phyloP scores from a whole-genome alignment of 2,797 vertebrate species.

The Chiroxiphia lanceolata region DNA sequence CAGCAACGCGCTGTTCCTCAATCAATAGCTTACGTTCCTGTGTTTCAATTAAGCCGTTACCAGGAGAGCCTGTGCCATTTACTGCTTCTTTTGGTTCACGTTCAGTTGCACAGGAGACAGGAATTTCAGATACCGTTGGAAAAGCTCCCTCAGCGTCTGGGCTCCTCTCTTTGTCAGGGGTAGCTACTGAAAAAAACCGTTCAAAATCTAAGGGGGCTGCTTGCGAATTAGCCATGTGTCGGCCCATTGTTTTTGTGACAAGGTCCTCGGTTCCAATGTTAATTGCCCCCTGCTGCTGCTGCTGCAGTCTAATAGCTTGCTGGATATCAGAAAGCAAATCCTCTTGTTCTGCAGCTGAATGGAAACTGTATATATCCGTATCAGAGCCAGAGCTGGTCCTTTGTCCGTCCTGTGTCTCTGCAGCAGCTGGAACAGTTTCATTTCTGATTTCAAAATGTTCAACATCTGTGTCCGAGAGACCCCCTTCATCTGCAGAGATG shows the following conservation, averaged over 20 bases:
- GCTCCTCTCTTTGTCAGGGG: slow-evolving; percentile 74
- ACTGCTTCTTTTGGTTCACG: not conserved
- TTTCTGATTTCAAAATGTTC: slow-evolving; percentile 74
- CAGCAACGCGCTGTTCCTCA: slow-evolving; percentile 51
- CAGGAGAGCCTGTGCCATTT: slow-evolving; percentile 39
- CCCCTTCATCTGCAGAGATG: slow-evolving; percentile 86
- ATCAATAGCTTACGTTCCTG: slow-evolving; percentile 75
- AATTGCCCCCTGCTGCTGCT: slow-evolving; percentile 78
- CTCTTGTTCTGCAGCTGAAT: slow-evolving; percentile 94
- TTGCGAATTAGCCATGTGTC: slow-evolving; percentile 71
- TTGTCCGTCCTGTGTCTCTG: slow-evolving; percentile 78
- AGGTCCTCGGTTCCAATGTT: slow-evolving; percentile 53
- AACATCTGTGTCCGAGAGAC: slow-evolving; percentile 85
- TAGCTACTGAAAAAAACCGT: slow-evolving; percentile 73
- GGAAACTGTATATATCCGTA: slow-evolving; percentile 97
- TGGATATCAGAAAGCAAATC: slow-evolving; percentile 97
- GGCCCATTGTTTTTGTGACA: slow-evolving; percentile 72
- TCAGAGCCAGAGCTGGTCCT: slow-evolving; percentile 94
- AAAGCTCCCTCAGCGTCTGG: slow-evolving; percentile 32
- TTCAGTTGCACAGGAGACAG: not conserved
- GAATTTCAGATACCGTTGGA: slow-evolving; percentile 20
- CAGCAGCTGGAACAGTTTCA: slow-evolving; percentile 69
- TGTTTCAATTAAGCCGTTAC: slow-evolving; percentile 62
- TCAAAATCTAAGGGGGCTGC: slow-evolving; percentile 77
- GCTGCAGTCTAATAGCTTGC: slow-evolving; percentile 91